These are phyloP conservation scores for Ciconia maguari DNA, from an alignment of 2,113 vertebrate genomes.

Conservation along the genomic window DNA sequence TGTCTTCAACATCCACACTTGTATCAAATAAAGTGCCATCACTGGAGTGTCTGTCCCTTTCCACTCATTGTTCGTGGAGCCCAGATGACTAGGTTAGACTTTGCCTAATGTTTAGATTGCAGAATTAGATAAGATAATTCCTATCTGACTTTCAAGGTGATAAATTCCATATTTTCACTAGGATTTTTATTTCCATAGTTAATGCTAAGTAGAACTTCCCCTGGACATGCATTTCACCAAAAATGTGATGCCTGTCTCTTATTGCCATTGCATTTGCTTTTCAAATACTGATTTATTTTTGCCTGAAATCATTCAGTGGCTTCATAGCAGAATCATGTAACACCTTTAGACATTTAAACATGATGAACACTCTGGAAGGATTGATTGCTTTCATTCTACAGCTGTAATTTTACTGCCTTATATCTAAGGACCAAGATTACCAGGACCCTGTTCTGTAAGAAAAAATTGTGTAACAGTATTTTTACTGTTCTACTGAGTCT, in stretches of 20 bases:
- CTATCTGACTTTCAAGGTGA: neutral
- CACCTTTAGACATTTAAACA: constrained; percentile 29
- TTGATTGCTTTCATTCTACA: constrained; percentile 54
- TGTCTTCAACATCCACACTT: neutral
- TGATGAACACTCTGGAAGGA: constrained; percentile 37
- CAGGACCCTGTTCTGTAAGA: neutral
- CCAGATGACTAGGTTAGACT: neutral
- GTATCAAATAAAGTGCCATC: neutral
- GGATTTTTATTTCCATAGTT: constrained; percentile 28
- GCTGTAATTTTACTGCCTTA: constrained; percentile 24
- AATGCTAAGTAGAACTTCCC: neutral
- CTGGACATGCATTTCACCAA: neutral
- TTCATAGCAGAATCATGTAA: constrained; percentile 27
- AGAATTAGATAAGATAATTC: neutral
- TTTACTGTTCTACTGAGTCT: neutral
- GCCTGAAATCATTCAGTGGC: constrained; percentile 1
- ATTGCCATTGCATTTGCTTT: constrained; percentile 47
- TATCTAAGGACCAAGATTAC: constrained; percentile 12
- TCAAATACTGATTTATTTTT: constrained; percentile 57
- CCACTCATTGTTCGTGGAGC: neutral
- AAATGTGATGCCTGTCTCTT: neutral
- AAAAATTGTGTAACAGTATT: neutral
- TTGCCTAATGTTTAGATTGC: neutral
- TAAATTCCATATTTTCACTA: neutral
- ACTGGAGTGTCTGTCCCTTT: neutral